Conservation (phyloP, 2,113 vertebrate genomes). For the Strigops habroptila region DNA sequence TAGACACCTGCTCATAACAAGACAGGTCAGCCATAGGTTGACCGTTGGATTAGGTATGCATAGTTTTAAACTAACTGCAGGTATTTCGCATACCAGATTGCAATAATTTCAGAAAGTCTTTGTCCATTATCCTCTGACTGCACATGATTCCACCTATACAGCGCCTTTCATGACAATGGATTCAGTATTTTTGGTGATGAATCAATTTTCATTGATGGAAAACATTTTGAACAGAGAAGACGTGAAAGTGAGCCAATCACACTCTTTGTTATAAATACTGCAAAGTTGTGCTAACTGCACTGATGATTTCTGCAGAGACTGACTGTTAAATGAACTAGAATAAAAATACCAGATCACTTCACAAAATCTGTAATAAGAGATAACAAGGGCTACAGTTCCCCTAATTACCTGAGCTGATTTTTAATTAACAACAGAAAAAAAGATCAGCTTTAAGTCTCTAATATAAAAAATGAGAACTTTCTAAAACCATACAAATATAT, state of each 20-base stretch:
- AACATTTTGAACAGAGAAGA: not conserved
- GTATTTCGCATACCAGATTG: not conserved
- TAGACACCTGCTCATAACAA: not conserved
- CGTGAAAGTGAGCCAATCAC: not conserved
- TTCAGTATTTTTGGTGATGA: not conserved
- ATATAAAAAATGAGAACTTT: not conserved
- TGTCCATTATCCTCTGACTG: not conserved
- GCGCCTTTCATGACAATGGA: not conserved
- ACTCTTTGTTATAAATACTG: not conserved
- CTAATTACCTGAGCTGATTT: not conserved
- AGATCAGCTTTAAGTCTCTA: not conserved
- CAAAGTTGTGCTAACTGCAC: not conserved
- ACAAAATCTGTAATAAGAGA: not conserved
- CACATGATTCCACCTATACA: not conserved
- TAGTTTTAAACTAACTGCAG: not conserved
- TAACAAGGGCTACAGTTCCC: not conserved
- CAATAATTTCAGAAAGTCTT: not conserved
- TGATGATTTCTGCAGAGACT: not conserved
- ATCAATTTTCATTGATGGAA: not conserved
- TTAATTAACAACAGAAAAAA: not conserved
- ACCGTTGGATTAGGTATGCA: fast-evolving
- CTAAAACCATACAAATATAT: not conserved
- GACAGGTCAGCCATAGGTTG: not conserved
- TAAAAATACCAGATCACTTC: not conserved
- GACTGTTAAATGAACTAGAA: not conserved